phyloP scores from a whole-genome alignment of 2,888 invertebrate genomes.

The Eurytoma californica region DNA sequence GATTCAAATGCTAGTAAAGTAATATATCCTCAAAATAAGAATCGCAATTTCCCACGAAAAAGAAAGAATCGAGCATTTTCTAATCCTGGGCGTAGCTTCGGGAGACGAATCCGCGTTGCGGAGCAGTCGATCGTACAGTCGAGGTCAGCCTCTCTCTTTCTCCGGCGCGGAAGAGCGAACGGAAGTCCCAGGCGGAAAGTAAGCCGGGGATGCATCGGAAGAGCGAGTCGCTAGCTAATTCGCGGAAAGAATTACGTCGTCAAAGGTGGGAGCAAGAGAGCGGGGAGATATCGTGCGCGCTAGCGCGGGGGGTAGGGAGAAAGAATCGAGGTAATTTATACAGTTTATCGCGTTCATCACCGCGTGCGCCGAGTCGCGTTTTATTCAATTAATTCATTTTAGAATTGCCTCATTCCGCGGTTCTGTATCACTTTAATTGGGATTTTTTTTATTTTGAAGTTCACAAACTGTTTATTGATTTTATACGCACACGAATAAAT shows the following conservation, averaged over 20 bases:
- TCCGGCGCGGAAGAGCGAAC: conserved; percentile 2
- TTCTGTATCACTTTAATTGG: no score
- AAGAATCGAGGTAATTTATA: conserved; percentile 25
- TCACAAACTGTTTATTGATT: not conserved
- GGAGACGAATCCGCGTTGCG: not conserved
- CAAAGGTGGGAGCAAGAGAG: conserved; percentile 44
- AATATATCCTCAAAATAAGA: no score
- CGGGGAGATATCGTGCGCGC: conserved; percentile 30
- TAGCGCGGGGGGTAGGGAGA: not conserved
- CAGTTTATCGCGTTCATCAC: conserved; percentile 19
- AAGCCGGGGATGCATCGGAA: conserved; percentile 51
- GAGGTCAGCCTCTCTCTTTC: conserved; percentile 1
- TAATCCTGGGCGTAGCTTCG: no score
- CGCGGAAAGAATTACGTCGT: conserved; percentile 46
- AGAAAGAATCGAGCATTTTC: no score
- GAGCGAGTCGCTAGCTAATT: conserved; percentile 35
- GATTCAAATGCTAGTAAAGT: no score
- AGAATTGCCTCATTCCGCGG: no score
- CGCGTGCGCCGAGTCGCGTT: not conserved
- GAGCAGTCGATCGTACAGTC: no score
- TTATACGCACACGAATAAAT: not conserved
- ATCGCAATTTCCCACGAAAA: no score
- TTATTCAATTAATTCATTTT: not conserved
- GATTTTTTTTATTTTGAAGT: no score
- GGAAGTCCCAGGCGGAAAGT: conserved; percentile 23